Evolutionary conservation across 2,888 invertebrate genomes (phyloP).

Genomic region (Cosmorhoe ocellata): DNA sequence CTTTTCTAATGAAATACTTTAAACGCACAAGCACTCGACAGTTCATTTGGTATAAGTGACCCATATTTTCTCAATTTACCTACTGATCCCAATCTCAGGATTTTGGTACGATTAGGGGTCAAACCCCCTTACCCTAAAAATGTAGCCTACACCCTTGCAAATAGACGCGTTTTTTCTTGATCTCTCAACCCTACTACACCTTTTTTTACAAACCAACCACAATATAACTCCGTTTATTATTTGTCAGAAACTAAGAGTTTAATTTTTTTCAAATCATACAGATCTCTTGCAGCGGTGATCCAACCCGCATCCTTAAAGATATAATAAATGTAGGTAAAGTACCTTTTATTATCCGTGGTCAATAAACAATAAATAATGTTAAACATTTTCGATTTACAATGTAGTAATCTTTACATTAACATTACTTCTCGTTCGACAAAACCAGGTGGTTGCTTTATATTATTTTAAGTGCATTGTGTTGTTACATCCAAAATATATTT

Average conservation of each 20-base stretch:
- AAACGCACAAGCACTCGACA: slow-evolving; percentile 7
- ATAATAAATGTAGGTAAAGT: no score
- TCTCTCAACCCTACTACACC: slow-evolving; percentile 1
- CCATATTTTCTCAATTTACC: slow-evolving; percentile 11
- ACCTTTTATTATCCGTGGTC: no score
- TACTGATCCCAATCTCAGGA: slow-evolving; percentile 14
- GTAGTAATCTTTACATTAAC: background rate
- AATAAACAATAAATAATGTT: no score
- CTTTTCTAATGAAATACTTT: background rate
- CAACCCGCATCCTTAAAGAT: no score
- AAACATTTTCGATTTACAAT: background rate
- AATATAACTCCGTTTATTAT: no score
- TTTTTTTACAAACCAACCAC: background rate
- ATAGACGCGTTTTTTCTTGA: background rate
- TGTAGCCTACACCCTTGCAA: background rate
- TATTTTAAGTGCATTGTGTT: slow-evolving; percentile 6
- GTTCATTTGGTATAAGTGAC: slow-evolving; percentile 17
- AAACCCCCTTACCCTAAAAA: slow-evolving; percentile 4
- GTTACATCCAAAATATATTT: background rate
- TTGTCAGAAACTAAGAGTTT: no score
- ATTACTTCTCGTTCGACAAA: background rate
- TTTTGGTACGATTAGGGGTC: slow-evolving; percentile 15
- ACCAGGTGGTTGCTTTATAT: slow-evolving; percentile 1
- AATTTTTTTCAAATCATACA: no score
- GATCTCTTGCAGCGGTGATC: no score